phyloP scores from a whole-genome alignment of 2,113 vertebrate genomes.

The Lepus timidus region DNA sequence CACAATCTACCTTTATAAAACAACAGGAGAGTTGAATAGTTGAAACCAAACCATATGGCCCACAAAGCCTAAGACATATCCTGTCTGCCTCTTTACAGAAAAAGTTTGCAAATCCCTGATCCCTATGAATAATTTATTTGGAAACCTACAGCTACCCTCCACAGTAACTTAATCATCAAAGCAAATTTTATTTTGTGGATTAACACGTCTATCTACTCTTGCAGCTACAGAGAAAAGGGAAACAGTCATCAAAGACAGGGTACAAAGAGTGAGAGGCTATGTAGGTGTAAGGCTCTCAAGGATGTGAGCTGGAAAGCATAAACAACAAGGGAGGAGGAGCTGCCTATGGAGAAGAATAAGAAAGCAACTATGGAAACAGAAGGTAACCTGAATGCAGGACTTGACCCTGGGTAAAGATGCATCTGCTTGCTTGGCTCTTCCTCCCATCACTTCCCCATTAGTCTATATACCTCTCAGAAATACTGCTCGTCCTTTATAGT shows the following conservation, averaged over 20 bases:
- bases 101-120: background rate
- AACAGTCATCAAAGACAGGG: background rate
- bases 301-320: background rate
- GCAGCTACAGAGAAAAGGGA: background rate
- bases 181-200: background rate
- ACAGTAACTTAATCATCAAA: background rate
- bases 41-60: background rate
- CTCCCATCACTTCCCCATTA: background rate
- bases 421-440: background rate
- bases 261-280: background rate
- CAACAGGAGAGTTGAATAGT: background rate
- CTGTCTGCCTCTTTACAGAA: background rate
- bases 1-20: background rate
- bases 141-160: background rate
- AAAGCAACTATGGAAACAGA: background rate
- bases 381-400: background rate
- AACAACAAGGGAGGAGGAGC: background rate
- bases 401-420: background rate
- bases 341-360: background rate
- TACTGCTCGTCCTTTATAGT: background rate
- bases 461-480: background rate
- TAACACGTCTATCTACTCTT: background rate
- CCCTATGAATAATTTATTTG: background rate
- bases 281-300: background rate
- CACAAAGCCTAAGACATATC: background rate